A percentile compares a stretch with the other conserved stretches of the same genome.
These are phyloP conservation scores for Phrixothrix hirtus DNA, from an alignment of 2,888 invertebrate genomes.

Conservation along the genomic window DNA sequence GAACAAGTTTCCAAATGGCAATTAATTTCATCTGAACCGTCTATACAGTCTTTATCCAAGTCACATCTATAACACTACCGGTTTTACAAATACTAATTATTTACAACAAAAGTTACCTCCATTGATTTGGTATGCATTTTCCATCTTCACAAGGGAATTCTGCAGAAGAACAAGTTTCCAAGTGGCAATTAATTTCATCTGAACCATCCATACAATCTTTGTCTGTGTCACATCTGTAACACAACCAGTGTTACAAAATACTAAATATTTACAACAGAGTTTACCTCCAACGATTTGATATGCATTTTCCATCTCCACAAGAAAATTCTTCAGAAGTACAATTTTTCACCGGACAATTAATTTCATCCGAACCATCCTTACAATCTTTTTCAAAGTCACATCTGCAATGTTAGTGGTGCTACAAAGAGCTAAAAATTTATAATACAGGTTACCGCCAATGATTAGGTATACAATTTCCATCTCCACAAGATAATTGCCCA, in stretches of 20 bases:
- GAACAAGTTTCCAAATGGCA: no score
- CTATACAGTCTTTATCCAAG: conserved; percentile 64
- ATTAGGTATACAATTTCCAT: conserved; percentile 70
- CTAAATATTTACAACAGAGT: no score
- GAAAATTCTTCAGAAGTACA: conserved; percentile 1
- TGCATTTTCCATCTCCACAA: no score
- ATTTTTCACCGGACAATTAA: neutral
- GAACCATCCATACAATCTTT: neutral
- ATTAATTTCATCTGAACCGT: conserved; percentile 65
- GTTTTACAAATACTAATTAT: conserved; percentile 54
- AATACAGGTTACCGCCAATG: no score
- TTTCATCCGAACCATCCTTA: no score
- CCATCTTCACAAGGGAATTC: no score
- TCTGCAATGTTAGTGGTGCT: no score
- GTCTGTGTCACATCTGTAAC: neutral
- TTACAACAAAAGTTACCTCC: neutral
- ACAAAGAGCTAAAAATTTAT: no score
- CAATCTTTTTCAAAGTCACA: no score
- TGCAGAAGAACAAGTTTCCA: no score
- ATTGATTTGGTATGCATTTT: no score
- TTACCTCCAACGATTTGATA: neutral
- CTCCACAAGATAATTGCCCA: conserved; percentile 70
- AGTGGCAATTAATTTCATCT: neutral
- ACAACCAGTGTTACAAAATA: no score
- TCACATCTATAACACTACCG: conserved; percentile 65